Base-by-base conservation (phyloP, 2,797 vertebrate species). In the Euthynnus affinis region DNA sequence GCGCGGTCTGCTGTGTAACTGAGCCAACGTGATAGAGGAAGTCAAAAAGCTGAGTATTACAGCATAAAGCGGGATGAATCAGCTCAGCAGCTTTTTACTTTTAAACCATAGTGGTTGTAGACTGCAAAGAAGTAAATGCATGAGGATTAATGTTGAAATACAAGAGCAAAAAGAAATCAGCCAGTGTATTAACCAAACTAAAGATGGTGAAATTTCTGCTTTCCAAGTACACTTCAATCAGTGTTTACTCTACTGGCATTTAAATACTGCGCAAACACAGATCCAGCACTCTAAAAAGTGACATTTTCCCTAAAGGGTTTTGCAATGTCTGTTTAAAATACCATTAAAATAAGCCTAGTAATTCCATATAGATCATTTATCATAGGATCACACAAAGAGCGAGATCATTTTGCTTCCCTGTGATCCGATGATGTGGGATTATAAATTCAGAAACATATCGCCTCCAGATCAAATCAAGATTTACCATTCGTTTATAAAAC, bases 401-500 rank as follows among this genome's bases (percentile, higher is more conserved):
- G 18, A 17, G n/a, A 20, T 25, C 1, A 6, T 69, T 62, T 60
- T 44, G n/a, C 15, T 6, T 10, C 17, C 22, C 53, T 74, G 25
- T 77, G 74, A 72, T 69, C 23, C 0, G 64, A 72, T 74, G 14
- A 74, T 80, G 37, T 10, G 23, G 71, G 80, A 88, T 89, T 87
- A 73, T 61, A 44, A 65, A 86, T 53, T 63, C 12, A 77, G 56
- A 75, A 71, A 66, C 59, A n/a, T 25, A 76, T 72, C 37, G 2
- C 58, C 65, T 77, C 55, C 46, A 48, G 52, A 74, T 87, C 64
- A 83, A 69, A 85, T 86, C 65, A 32, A 60, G 73, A 74, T 87
- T 87, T 55, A 29, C 34, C 7, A 2, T 73, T 74, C 67, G 78
- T 57, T 72, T 42, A 12, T 78, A 72, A 84, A 74, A 68, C 69